Base-by-base conservation (phyloP, 2,888 invertebrate genomes). In the Aporophyla nigra region DNA sequence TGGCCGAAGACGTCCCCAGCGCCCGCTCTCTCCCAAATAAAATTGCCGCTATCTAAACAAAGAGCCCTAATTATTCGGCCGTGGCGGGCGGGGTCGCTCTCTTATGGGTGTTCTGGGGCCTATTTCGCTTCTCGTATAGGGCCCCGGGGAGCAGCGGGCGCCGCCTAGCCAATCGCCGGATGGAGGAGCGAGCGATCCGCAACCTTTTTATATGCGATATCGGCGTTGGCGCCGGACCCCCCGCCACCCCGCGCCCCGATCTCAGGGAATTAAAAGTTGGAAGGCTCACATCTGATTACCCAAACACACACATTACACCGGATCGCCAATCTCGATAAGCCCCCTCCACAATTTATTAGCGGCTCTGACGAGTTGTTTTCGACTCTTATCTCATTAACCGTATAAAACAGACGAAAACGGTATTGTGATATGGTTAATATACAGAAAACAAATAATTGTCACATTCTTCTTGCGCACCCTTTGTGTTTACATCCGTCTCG, bases 21-120 rank as follows among this genome's bases (percentile, higher is more conserved):
- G 96, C 93, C 94, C 94, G 96, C 94, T 96, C 95, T 95, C 96
- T 96, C 95, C 96, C 97, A 96, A 97, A 97, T 97, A 97, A 97
- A 97, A 97, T 96, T 97, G 97, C 96, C 95, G 97, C 97, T 97
- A 97, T 97, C 97, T 97, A 97, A 97, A 97, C 97, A 97, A 97
- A 97, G 97, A 97, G 97, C 97, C 97, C 97, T 97, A 97, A 97
- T 97, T 97, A 97, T 97, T 97, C 97, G 97, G 96, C 96, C 96
- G 96, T 96, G 97, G 97, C 96, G 96, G 97, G 97, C 97, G 97
- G 97, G 97, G 97, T 97, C 97, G 97, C 96, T 97, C 97, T 97
- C 97, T 97, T 97, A 97, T 97, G 97, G 97, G 97, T 97, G 97
- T 97, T 97, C 97, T 95, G 97, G 97, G 97, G 97, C 97, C 97